These are phyloP conservation scores for Folsomia manolachei DNA, from an alignment of 2,888 invertebrate species.

Conservation along the genomic window DNA sequence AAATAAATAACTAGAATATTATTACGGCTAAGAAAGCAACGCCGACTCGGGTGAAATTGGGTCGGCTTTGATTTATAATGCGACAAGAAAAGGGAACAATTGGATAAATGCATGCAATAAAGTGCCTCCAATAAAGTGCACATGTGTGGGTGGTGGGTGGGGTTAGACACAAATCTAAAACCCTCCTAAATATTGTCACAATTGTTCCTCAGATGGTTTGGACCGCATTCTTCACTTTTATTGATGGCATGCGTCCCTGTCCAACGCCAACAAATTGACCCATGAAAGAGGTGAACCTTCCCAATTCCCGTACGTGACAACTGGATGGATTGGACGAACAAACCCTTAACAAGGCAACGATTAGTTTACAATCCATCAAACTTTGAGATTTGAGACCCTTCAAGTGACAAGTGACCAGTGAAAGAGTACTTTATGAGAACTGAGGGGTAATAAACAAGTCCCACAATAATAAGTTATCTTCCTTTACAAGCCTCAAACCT, in stretches of 20 bases:
- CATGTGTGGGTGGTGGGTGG: neutral
- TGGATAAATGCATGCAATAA: no score
- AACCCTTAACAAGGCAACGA: neutral
- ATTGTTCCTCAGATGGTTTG: no score
- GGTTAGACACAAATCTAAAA: neutral
- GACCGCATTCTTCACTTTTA: no score
- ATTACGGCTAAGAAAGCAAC: neutral
- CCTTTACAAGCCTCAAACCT: no score
- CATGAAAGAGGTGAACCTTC: no score
- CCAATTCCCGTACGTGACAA: neutral
- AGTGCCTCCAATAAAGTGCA: neutral
- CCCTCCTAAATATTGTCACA: neutral
- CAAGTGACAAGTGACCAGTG: neutral
- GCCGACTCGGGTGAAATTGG: no score
- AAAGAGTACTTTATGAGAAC: neutral
- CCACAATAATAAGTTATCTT: no score
- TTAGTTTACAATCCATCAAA: neutral
- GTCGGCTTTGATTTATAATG: neutral
- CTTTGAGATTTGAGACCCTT: no score
- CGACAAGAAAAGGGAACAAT: no score
- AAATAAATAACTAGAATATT: neutral
- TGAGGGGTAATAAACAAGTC: neutral
- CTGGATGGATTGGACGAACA: neutral
- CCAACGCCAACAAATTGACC: neutral
- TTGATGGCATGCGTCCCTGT: no score